Evolutionary conservation across 2,113 vertebrate genomes (phyloP).

Genomic region (Saccopteryx bilineata): DNA sequence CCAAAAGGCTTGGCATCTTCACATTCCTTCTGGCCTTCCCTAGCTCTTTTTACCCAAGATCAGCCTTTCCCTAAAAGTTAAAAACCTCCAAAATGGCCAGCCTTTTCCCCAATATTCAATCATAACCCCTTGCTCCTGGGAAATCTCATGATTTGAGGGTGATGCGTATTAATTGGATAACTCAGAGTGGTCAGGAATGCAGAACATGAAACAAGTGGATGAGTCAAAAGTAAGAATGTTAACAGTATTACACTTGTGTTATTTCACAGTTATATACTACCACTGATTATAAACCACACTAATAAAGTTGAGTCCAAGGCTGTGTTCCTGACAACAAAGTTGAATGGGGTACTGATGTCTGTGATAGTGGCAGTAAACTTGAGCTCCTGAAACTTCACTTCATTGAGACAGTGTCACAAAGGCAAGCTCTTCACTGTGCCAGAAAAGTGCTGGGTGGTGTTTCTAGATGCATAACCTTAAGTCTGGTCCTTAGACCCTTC

Average conservation of each 20-base stretch:
- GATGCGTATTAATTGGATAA: neutral
- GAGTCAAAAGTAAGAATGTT: neutral
- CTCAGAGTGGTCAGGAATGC: neutral
- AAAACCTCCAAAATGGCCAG: neutral
- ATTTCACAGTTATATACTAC: neutral
- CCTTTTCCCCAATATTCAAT: neutral
- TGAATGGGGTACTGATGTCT: neutral
- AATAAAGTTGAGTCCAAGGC: neutral
- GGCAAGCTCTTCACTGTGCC: neutral
- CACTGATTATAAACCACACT: neutral
- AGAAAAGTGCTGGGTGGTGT: neutral
- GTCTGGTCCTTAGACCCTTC: neutral
- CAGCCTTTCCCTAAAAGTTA: neutral
- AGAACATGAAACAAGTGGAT: neutral
- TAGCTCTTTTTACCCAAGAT: neutral
- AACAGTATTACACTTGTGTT: neutral
- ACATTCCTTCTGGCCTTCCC: neutral
- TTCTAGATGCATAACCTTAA: neutral
- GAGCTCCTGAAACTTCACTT: neutral
- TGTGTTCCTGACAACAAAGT: conserved; percentile 1
- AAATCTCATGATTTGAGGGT: neutral
- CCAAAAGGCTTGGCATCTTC: neutral
- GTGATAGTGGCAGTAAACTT: neutral
- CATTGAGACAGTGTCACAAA: neutral
- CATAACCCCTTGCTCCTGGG: neutral